Percentiles rank a stretch among this genome's conserved stretches.
These are phyloP conservation scores for Sinelater perroti DNA, from an alignment of 2,888 invertebrate genomes.

Conservation along the genomic window DNA sequence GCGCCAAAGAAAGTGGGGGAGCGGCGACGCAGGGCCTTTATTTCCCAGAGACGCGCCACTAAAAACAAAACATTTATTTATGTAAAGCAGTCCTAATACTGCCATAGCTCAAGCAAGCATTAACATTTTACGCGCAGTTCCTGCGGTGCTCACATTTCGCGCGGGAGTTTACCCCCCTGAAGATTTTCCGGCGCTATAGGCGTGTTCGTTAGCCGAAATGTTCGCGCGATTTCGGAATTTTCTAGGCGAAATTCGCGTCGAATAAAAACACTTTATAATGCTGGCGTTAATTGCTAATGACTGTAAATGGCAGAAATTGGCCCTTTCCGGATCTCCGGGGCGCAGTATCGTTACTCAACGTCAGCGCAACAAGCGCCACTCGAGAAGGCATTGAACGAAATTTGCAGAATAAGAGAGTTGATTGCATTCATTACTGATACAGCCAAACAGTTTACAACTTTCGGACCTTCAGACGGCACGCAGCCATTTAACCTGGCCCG, in stretches of 20 bases:
- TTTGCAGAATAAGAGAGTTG: background rate
- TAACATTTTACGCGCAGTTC: slow-evolving; percentile 8
- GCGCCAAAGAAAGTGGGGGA: too few relatives aligned
- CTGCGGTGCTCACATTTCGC: background rate
- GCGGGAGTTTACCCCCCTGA: too few relatives aligned
- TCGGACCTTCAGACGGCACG: background rate
- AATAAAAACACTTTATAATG: background rate
- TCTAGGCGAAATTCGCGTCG: too few relatives aligned
- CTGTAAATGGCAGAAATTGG: background rate
- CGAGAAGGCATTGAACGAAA: background rate
- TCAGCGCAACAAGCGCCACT: background rate
- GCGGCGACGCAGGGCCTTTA: background rate
- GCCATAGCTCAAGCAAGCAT: background rate
- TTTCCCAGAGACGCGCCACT: background rate
- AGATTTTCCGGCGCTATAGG: too few relatives aligned
- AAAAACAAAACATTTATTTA: slow-evolving; percentile 1
- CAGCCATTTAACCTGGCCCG: too few relatives aligned
- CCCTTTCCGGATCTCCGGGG: background rate
- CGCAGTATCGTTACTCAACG: background rate
- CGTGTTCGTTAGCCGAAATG: too few relatives aligned
- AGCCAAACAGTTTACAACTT: background rate
- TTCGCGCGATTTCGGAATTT: too few relatives aligned
- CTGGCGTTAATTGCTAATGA: background rate
- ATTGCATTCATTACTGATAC: slow-evolving; percentile 1
- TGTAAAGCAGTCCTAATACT: slow-evolving; percentile 7